Conservation (phyloP, 2,797 vertebrate genomes). For the Chrosomus eos region DNA sequence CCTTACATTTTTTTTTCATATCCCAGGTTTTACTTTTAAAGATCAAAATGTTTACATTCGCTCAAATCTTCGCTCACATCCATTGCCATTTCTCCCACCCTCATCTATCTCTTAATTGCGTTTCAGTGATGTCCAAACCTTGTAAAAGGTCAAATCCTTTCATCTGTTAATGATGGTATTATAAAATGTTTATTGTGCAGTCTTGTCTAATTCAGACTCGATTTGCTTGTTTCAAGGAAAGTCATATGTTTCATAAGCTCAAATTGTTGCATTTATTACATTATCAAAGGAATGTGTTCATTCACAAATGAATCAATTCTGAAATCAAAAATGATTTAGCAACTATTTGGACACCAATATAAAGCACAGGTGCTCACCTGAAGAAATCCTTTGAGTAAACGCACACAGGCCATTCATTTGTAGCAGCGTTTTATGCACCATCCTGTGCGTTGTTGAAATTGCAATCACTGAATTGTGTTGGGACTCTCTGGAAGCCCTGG, state of each 20-base stretch:
- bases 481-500: constrained; percentile 23
- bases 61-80: constrained; percentile 6
- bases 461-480: constrained; percentile 27
- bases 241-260: background rate
- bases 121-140: constrained; percentile 7
- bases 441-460: constrained; percentile 38
- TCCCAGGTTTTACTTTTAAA: constrained; percentile 24
- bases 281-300: background rate
- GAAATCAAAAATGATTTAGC: background rate
- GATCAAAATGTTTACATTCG: constrained; percentile 44
- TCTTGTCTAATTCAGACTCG: background rate
- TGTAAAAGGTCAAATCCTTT: constrained; percentile 1
- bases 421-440: constrained; percentile 30
- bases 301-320: background rate
- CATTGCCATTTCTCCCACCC: background rate
- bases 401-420: constrained; percentile 9
- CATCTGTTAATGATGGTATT: constrained; percentile 6
- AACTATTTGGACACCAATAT: constrained; percentile 9
- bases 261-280: background rate
- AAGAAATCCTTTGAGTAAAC: background rate
- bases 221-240: background rate
- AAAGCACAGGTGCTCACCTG: constrained; percentile 37
- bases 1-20: constrained; percentile 17
- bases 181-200: constrained; percentile 4
- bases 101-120: constrained; percentile 22